Percentiles rank a stretch among this genome's conserved stretches.
phyloP scores from a whole-genome alignment of 2,113 vertebrate genomes.

The Callospermophilus lateralis region DNA sequence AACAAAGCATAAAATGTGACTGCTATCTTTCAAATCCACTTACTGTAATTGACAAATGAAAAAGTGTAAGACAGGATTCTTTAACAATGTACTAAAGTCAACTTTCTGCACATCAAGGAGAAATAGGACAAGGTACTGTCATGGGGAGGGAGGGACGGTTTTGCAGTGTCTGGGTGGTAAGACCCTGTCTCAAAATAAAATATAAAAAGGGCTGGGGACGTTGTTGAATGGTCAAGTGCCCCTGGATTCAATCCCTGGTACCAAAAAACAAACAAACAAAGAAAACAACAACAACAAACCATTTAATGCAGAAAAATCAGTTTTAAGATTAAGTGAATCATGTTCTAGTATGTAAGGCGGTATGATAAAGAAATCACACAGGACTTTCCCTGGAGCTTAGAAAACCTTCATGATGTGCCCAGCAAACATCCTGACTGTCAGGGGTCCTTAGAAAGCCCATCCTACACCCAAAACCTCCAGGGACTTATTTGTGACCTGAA shows the following conservation, averaged over 20 bases:
- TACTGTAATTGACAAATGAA: not conserved
- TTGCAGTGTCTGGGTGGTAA: not conserved
- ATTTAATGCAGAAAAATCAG: not conserved
- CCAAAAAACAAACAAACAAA: too few relatives aligned
- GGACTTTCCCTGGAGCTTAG: not conserved
- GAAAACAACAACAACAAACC: too few relatives aligned
- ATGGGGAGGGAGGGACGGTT: not conserved
- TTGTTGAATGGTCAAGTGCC: too few relatives aligned
- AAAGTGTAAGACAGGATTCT: not conserved
- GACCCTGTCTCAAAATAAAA: too few relatives aligned
- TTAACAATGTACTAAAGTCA: not conserved
- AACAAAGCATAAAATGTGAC: not conserved
- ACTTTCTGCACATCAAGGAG: not conserved
- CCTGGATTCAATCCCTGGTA: too few relatives aligned
- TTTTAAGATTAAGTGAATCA: not conserved
- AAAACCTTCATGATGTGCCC: rapidly evolving
- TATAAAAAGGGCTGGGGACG: too few relatives aligned
- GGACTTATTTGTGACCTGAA: not conserved
- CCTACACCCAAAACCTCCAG: too few relatives aligned
- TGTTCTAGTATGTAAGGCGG: rapidly evolving
- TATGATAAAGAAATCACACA: rapidly evolving
- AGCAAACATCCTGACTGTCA: rapidly evolving
- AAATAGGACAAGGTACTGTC: not conserved
- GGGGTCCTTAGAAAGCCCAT: not conserved
- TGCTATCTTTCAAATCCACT: not conserved